These are phyloP conservation scores for Parotia lawesii DNA, from an alignment of 2,113 vertebrate genomes.

Conservation along the genomic window DNA sequence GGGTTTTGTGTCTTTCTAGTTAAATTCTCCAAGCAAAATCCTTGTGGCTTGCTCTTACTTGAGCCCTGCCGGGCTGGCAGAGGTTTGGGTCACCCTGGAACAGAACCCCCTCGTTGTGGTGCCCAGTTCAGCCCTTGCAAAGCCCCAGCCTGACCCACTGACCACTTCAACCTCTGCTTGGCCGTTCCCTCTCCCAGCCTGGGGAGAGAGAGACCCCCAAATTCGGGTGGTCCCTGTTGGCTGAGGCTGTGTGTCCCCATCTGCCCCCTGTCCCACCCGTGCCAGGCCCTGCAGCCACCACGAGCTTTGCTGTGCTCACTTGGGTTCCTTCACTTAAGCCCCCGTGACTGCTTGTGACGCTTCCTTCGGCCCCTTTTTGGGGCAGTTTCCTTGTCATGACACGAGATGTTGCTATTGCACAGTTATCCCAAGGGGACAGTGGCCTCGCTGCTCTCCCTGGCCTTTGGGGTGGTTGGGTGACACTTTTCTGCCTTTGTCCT, in stretches of 20 bases:
- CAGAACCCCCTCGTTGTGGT: not conserved
- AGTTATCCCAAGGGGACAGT: not conserved
- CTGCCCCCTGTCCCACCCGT: not conserved
- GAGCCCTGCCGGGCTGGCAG: not conserved
- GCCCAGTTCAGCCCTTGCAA: not conserved
- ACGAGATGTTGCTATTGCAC: accelerated
- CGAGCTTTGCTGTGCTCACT: not conserved
- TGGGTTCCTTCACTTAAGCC: not conserved
- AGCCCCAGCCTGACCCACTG: not conserved
- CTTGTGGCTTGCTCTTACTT: not conserved
- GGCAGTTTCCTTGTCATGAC: not conserved
- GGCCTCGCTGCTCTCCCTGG: not conserved
- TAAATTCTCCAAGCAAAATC: not conserved
- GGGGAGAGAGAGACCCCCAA: not conserved
- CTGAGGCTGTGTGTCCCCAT: not conserved
- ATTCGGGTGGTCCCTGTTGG: accelerated
- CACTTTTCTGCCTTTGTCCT: not conserved
- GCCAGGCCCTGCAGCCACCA: not conserved
- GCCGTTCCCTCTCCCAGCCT: not conserved
- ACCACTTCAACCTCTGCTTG: not conserved
- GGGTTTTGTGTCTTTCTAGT: not conserved
- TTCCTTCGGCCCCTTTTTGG: not conserved
- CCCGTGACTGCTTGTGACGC: not conserved
- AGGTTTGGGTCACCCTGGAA: not conserved
- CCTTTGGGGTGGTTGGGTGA: not conserved